Base-by-base conservation (phyloP, 2,113 vertebrate species). In the Natator depressus region DNA sequence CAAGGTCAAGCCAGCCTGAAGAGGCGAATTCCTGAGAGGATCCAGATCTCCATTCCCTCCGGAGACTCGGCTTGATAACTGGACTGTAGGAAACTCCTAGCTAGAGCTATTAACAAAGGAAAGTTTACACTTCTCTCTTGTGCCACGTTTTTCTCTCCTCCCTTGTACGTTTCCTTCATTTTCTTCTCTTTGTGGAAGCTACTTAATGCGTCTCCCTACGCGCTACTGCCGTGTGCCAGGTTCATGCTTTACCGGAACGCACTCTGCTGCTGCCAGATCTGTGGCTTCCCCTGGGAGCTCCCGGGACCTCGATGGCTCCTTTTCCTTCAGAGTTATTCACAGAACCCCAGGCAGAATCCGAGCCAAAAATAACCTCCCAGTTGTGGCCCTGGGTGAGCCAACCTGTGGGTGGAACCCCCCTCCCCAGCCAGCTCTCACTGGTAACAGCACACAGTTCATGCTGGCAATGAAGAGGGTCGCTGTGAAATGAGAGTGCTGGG, bases 1-100 rank as follows among this genome's bases (percentile, higher is more conserved):
- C 99, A 51, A 97, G 99, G 95, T 98, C 98, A 89, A 98, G 97
- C 95, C 97, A 96, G 20, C 88, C 94, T 27, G 97, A 96, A 87
- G 94, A 87, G 49, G 72, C 93, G 16, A 97, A 72, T 76, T 98
- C 97, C 79, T 98, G 97, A 98, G 95, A 46, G 31, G 51, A 11
- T 10, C 20, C 54, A 84, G 91, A 50, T 91, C 92, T 80, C 89
- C 84, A 94, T 88, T 90, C 4, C 95, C 55, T 65, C 93, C 93
- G 85, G 90, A 79, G 90, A 59, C 92, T 94, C 83, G 89, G 57
- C 86, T 96, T 95, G 85, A 90, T 95, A 93, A 93, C 87, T 91
- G 90, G 97, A 95, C 97, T 93, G 93, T 90, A 97, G 97, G 91
- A 95, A 93, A 96, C 92, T 88, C 93, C 91, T 93, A 96, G 94